phyloP scores from a whole-genome alignment of 2,888 invertebrate genomes.

The Polymixis lichenea region DNA sequence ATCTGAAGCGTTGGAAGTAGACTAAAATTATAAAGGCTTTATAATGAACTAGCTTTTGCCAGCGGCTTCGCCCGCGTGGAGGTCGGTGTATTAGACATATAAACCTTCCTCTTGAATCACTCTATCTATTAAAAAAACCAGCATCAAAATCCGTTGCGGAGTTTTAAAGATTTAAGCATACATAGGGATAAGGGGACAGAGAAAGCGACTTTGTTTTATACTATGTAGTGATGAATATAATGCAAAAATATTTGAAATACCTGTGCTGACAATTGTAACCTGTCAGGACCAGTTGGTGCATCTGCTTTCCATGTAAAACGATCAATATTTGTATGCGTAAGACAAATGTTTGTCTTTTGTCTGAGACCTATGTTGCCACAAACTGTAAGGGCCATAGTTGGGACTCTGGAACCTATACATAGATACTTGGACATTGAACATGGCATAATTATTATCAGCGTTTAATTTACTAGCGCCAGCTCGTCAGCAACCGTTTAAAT shows the following conservation, averaged over 20 bases:
- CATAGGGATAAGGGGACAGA: no score
- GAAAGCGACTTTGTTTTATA: no score
- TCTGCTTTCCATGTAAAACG: constrained; percentile 61
- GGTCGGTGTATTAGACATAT: no score
- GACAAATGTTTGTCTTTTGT: constrained; percentile 53
- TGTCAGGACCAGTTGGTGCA: constrained; percentile 54
- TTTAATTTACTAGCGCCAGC: constrained; percentile 29
- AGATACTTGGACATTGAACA: constrained; percentile 1
- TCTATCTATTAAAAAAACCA: no score
- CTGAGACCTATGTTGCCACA: constrained; percentile 10
- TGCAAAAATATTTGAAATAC: constrained; percentile 40
- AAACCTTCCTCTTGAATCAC: no score
- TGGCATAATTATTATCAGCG: constrained; percentile 21
- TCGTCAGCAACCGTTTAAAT: constrained; percentile 50
- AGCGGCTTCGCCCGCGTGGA: no score
- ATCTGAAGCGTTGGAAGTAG: constrained; percentile 9
- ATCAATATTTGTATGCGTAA: constrained; percentile 55
- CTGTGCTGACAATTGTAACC: constrained; percentile 40
- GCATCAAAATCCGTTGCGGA: no score
- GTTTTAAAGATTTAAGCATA: no score
- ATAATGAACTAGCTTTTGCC: no score
- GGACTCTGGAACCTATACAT: constrained; percentile 5
- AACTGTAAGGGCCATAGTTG: background rate
- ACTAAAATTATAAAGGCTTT: constrained; percentile 25
- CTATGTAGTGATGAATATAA: no score